phyloP scores from a whole-genome alignment of 2,797 vertebrate genomes.

The Cryptoblepharus egeriae region DNA sequence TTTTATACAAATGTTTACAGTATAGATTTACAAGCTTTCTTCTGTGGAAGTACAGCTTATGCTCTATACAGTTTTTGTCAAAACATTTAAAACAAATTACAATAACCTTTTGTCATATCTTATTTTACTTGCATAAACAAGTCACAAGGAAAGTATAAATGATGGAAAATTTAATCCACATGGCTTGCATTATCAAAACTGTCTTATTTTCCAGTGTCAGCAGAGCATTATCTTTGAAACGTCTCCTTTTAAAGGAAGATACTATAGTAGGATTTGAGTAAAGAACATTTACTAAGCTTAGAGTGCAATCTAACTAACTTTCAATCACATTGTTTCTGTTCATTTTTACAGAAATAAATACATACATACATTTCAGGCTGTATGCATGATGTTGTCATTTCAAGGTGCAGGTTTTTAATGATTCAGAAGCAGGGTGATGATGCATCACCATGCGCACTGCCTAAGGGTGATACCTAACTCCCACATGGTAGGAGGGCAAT shows the following conservation, averaged over 20 bases:
- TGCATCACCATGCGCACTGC: too few species aligned
- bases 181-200: constrained; percentile 73
- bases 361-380: too few species aligned
- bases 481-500: too few species aligned
- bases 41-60: constrained; percentile 66
- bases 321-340: too few species aligned
- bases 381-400: too few species aligned
- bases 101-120: constrained; percentile 75
- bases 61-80: constrained; percentile 71
- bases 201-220: constrained; percentile 74
- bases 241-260: constrained; percentile 68
- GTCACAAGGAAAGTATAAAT: constrained; percentile 74
- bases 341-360: too few species aligned
- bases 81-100: constrained; percentile 75
- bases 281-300: background rate
- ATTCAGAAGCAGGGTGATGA: too few species aligned
- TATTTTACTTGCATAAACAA: constrained; percentile 76
- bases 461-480: too few species aligned
- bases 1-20: constrained; percentile 62
- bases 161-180: constrained; percentile 79
- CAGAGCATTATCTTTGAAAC: constrained; percentile 68
- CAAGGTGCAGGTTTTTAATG: too few species aligned
- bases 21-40: constrained; percentile 71
- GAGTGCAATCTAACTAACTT: too few species aligned
- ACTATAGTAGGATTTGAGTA: constrained; percentile 22